phyloP scores from a whole-genome alignment of 2,797 vertebrate genomes.

The Sebastes minor region DNA sequence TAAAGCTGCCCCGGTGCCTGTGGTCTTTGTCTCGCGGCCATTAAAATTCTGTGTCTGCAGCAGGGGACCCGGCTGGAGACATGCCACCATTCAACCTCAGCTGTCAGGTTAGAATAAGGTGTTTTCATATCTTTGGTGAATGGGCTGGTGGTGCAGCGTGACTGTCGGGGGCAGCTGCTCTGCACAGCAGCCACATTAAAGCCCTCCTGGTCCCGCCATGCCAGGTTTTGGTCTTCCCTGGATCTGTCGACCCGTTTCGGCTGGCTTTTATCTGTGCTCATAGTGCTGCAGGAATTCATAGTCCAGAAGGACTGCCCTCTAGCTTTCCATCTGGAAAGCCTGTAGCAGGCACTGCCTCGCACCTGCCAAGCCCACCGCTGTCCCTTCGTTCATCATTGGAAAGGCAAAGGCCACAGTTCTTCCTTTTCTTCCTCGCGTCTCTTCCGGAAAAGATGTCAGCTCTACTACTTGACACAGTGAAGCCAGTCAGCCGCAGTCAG shows the following conservation, averaged over 20 bases:
- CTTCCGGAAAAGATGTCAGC: constrained; percentile 8
- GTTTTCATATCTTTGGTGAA: constrained; percentile 70
- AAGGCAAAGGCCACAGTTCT: constrained; percentile 16
- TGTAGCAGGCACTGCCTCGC: constrained; percentile 15
- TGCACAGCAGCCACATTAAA: constrained; percentile 57
- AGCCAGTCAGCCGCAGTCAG: constrained; percentile 8
- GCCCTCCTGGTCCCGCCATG: constrained; percentile 34
- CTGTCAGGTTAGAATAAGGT: constrained; percentile 82
- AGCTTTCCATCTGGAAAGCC: constrained; percentile 67
- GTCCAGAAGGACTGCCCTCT: constrained; percentile 57
- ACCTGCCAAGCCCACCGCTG: constrained; percentile 25
- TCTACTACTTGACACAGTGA: constrained; percentile 23
- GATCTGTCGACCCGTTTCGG: constrained; percentile 41
- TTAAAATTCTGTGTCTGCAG: constrained; percentile 80
- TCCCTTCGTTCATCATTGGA: constrained; percentile 26
- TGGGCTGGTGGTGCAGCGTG: constrained; percentile 51
- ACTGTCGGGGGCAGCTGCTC: constrained; percentile 56
- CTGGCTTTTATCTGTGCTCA: constrained; percentile 57
- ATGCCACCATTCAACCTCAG: constrained; percentile 80
- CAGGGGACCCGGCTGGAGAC: constrained; percentile 70
- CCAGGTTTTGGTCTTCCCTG: constrained; percentile 48
- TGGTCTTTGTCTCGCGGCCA: constrained; percentile 81
- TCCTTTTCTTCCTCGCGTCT: constrained; percentile 3
- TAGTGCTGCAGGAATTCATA: constrained; percentile 43
- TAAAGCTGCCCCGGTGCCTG: constrained; percentile 74